Percentiles rank a stretch among this genome's conserved stretches.
Evolutionary conservation across 1,140 invertebrate species (phyloP).

Genomic region (Drosophila prosaltans): DNA sequence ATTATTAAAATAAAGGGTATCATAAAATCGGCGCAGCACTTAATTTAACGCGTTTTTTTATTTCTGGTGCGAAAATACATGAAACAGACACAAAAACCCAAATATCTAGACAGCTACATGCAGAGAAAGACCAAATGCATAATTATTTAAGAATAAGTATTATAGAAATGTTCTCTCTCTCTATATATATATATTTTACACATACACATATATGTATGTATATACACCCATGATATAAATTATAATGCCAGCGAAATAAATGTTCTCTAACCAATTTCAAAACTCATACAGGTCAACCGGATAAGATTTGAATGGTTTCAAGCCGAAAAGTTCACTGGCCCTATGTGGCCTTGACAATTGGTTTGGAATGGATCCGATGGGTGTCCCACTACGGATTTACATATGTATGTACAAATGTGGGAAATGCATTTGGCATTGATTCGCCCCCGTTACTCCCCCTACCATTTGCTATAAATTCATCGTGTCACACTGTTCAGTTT

Average conservation of each 20-base stretch:
- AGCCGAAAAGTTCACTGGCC: not conserved
- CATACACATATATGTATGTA: slow-evolving; percentile 16
- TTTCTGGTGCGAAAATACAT: slow-evolving; percentile 18
- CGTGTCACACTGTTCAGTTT: not conserved
- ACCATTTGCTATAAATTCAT: too few species aligned
- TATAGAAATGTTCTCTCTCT: slow-evolving; percentile 41
- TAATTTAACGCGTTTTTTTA: not conserved
- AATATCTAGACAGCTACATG: slow-evolving; percentile 36
- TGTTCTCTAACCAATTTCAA: slow-evolving; percentile 13
- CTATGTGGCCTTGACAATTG: too few species aligned
- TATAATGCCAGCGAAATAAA: not conserved
- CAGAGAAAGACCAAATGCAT: slow-evolving; percentile 35
- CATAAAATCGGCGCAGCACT: not conserved
- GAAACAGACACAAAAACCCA: slow-evolving; percentile 36
- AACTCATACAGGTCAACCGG: slow-evolving; percentile 42
- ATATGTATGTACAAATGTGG: too few species aligned
- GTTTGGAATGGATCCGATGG: too few species aligned
- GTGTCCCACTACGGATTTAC: too few species aligned
- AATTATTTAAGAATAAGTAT: slow-evolving; percentile 63
- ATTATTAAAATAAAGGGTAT: slow-evolving; percentile 19
- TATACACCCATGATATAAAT: not conserved
- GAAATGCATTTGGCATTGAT: too few species aligned
- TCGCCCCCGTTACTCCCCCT: too few species aligned
- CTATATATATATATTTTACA: slow-evolving; percentile 2
- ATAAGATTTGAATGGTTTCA: slow-evolving; percentile 42